Conservation (phyloP, 35 echinoderm and acorn worm genomes). For the Lytechinus variegatus region DNA sequence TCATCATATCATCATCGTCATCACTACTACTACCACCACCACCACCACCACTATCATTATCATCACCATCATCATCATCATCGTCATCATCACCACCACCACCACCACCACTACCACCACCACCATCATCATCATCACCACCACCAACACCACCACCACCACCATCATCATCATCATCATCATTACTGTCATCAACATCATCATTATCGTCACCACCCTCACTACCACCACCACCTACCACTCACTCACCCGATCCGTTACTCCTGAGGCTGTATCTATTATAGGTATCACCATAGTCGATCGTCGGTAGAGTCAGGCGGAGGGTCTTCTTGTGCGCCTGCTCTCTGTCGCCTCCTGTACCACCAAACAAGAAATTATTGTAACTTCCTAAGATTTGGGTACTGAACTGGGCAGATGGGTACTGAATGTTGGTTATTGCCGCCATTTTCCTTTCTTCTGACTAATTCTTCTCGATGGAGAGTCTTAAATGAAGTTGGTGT, state of each 20-base stretch:
- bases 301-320: background rate
- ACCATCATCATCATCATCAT: background rate
- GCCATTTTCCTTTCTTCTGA: background rate
- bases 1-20: background rate
- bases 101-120: background rate
- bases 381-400: background rate
- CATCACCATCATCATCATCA: background rate
- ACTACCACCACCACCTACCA: background rate
- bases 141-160: background rate
- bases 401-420: constrained; percentile 19
- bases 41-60: background rate
- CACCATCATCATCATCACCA: background rate
- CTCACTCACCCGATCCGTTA: background rate
- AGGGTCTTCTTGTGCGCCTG: background rate
- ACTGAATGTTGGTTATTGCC: constrained; percentile 10
- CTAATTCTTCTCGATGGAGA: background rate
- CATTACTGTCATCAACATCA: background rate
- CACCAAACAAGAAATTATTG: constrained; percentile 27
- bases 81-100: background rate
- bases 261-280: background rate
- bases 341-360: background rate
- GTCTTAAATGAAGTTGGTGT: background rate
- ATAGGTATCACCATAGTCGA: background rate
- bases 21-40: background rate
- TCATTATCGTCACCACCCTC: background rate